Base-by-base conservation (phyloP, 2,797 vertebrate species). In the Podarcis lilfordi region DNA sequence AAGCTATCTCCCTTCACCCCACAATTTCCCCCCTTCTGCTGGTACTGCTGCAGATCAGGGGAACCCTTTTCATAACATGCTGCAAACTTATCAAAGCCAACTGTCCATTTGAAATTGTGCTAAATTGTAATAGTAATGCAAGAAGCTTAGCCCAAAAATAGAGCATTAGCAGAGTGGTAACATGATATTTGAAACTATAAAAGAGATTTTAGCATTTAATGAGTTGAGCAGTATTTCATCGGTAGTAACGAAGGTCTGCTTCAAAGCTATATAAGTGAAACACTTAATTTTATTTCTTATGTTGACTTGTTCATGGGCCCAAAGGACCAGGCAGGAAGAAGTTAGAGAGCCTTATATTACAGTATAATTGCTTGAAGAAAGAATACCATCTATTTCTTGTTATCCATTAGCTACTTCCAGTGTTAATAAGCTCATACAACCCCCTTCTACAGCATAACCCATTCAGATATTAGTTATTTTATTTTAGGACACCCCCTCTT, bases 311-410 rank as follows among this genome's bases (percentile, higher is more conserved):
- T 96, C 95, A 94, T 92, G 95, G 92, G 91, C 96, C 92, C 91
- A 0, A 83, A 96, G 96, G 96, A 96, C 91, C 92, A 94, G 94
- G 93, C 95, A 97, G 96, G 97, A 97, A 97, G 95, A 96, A 96
- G 95, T 96, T 97, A 96, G 96, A 92, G 95, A 94, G 93, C 93
- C 93, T 84, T 94, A 93, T 96, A 96, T 96, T 97, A 96, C 96
- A 95, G 94, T 95, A 95, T 97, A 97, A 97, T 96, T 97, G 95
- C 96, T 97, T 93, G 94, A 96, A 97, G 96, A 94, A 95, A 96
- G 96, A 97, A 97, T 96, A 96, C 96, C 96, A 96, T 96, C 96
- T 96, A 95, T 95, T 97, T 96, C 96, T 97, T 96, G 94, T 97
- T 94, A 95, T 77, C 95, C 94, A 93, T 96, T 96, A 96, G 92